These are phyloP conservation scores for Brachyalestes nurse DNA, from an alignment of 2,797 vertebrate species.

Conservation along the genomic window DNA sequence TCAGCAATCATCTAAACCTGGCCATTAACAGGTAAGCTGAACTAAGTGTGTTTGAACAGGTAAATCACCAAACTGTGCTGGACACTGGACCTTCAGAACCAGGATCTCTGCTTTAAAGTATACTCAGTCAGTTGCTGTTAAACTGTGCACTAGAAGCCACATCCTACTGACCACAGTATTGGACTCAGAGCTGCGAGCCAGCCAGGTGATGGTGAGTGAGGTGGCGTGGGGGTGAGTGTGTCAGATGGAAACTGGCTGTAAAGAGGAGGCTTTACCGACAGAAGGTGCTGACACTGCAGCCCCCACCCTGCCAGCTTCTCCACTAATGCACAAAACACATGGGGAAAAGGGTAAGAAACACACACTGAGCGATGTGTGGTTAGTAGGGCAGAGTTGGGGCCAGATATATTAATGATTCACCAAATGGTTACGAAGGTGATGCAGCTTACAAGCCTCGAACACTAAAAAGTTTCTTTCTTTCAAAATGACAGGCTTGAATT, in stretches of 20 bases:
- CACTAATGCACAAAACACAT: conserved; percentile 76
- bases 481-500: background rate
- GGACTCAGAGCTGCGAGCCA: background rate
- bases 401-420: conserved; percentile 41
- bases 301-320: conserved; percentile 62
- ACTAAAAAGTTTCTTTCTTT: background rate
- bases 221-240: background rate
- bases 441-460: conserved; percentile 10
- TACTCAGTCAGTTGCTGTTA: background rate
- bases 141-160: background rate
- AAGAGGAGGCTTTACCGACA: conserved; percentile 61
- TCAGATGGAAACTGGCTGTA: conserved; percentile 58
- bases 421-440: conserved; percentile 15
- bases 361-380: conserved; percentile 58
- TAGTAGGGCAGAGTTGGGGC: conserved; percentile 27
- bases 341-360: conserved; percentile 61
- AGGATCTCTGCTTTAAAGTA: too few species aligned
- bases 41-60: too few species aligned
- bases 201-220: conserved; percentile 38
- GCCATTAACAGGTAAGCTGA: too few species aligned
- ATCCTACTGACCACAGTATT: background rate
- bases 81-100: too few species aligned
- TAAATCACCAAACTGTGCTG: too few species aligned
- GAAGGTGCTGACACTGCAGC: conserved; percentile 63
- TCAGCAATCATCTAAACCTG: too few species aligned